Evolutionary conservation across 1,140 invertebrate species (phyloP).

Genomic region (Helicoverpa zea): DNA sequence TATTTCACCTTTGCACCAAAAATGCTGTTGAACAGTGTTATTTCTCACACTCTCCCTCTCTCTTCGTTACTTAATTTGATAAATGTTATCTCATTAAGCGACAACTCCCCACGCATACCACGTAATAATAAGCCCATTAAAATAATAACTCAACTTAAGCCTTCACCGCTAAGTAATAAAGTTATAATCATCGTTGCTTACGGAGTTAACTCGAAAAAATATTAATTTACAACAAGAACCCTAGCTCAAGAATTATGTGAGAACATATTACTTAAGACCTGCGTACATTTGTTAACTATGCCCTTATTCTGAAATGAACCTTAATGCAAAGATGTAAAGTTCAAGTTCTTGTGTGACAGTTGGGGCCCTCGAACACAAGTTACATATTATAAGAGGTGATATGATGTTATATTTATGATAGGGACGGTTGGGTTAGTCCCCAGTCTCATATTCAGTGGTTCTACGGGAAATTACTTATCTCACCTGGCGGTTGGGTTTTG

Average conservation of each 20-base stretch:
- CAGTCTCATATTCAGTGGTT: slow-evolving; percentile 48
- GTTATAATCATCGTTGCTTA: slow-evolving; percentile 20
- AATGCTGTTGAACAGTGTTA: too few relatives aligned
- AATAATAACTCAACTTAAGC: slow-evolving; percentile 29
- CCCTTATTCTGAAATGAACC: not conserved
- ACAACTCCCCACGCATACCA: not conserved
- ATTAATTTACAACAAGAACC: slow-evolving; percentile 34
- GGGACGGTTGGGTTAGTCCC: slow-evolving; percentile 41
- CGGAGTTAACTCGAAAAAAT: slow-evolving; percentile 39
- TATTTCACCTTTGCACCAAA: too few relatives aligned
- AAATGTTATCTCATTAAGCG: not conserved
- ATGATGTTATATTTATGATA: slow-evolving; percentile 45
- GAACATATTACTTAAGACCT: slow-evolving; percentile 48
- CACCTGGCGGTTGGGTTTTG: slow-evolving; percentile 42
- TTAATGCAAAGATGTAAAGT: not conserved
- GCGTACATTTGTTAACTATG: slow-evolving; percentile 2
- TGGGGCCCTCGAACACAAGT: not conserved
- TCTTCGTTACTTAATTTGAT: not conserved
- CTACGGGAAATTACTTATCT: slow-evolving; percentile 46
- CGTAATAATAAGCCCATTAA: not conserved
- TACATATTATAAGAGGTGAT: slow-evolving; percentile 39
- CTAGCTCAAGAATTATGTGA: slow-evolving; percentile 46
- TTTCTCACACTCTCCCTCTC: not conserved
- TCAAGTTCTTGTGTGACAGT: not conserved
- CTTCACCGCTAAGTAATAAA: slow-evolving; percentile 12